A percentile compares a stretch with the other conserved stretches of the same genome.
phyloP scores from a whole-genome alignment of 2,113 vertebrate genomes.

The Clarias magur region DNA sequence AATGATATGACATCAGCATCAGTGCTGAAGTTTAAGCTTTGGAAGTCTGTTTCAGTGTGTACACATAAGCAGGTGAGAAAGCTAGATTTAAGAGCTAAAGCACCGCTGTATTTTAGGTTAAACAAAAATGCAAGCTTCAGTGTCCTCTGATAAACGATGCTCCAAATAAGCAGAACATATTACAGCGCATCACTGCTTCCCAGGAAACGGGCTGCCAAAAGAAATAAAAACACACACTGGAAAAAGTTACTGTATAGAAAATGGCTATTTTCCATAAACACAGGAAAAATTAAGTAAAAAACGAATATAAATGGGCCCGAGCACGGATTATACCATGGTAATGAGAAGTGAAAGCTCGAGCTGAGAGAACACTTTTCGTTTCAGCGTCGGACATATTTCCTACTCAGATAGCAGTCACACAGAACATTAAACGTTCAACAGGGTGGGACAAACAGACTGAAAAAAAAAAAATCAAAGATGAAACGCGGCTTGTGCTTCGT shows the following conservation, averaged over 20 bases:
- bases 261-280: constrained; percentile 7
- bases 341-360: constrained; percentile 17
- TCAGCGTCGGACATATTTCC: neutral
- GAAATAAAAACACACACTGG: neutral
- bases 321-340: neutral
- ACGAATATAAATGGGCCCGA: neutral
- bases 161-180: neutral
- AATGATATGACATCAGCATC: neutral
- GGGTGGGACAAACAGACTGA: neutral
- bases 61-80: neutral
- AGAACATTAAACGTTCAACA: neutral
- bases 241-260: neutral
- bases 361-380: constrained; percentile 1
- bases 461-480: neutral
- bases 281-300: neutral
- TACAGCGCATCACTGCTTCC: neutral
- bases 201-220: neutral
- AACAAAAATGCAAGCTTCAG: neutral
- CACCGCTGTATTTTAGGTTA: neutral
- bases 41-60: neutral
- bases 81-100: neutral
- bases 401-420: neutral
- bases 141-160: neutral
- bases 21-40: neutral
- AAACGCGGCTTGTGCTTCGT: neutral